phyloP scores from a whole-genome alignment of 2,113 vertebrate species.

The Onychostruthus taczanowskii region DNA sequence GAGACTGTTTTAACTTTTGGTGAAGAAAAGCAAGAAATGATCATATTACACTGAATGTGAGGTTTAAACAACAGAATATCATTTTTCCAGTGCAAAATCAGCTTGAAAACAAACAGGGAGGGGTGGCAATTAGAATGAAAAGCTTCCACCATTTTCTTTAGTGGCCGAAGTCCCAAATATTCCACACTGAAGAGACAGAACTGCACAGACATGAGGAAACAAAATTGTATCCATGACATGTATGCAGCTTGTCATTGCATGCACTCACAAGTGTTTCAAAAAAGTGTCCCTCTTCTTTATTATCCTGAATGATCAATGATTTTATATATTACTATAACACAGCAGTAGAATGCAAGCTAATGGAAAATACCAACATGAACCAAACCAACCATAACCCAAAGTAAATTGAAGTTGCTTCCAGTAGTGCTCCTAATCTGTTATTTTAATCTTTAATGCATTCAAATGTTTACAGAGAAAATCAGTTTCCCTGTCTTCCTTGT shows the following conservation, averaged over 20 bases:
- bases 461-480: slow-evolving; percentile 22
- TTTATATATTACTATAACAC: not conserved
- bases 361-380: not conserved
- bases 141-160: not conserved
- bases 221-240: not conserved
- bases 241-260: not conserved
- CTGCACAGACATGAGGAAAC: not conserved
- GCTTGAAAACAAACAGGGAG: not conserved
- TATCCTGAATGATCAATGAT: not conserved
- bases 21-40: not conserved
- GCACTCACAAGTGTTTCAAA: not conserved
- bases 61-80: not conserved
- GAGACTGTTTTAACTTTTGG: not conserved
- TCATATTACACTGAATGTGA: not conserved
- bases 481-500: slow-evolving; percentile 9
- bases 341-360: not conserved
- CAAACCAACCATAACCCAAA: slow-evolving; percentile 16
- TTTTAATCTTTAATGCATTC: slow-evolving; percentile 30
- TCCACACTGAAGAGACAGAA: not conserved
- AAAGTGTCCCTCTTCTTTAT: not conserved
- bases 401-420: slow-evolving; percentile 20
- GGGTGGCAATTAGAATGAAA: not conserved
- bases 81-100: not conserved
- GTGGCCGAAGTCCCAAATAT: not conserved
- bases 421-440: not conserved